Conservation (phyloP, 2,797 vertebrate species). For the Takifugu ocellatus region DNA sequence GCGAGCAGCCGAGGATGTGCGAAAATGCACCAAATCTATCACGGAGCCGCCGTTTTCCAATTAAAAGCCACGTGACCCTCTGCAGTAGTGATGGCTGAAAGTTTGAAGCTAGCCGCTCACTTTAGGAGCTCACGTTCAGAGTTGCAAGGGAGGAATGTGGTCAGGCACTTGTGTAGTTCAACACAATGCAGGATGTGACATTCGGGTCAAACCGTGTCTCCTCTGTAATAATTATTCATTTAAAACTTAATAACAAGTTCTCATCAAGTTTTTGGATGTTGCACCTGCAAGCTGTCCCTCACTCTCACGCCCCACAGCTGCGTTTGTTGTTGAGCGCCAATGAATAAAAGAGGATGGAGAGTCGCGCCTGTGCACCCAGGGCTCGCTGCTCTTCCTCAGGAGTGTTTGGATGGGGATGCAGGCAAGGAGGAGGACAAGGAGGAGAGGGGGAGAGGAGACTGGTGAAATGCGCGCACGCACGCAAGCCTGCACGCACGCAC, state of each 20-base stretch:
- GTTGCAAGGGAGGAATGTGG: constrained; percentile 54
- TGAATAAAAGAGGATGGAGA: constrained; percentile 40
- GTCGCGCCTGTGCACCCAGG: constrained; percentile 32
- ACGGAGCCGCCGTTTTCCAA: constrained; percentile 38
- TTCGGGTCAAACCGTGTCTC: constrained; percentile 1
- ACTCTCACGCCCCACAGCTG: constrained; percentile 44
- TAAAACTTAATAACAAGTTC: constrained; percentile 22
- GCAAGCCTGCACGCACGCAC: constrained; percentile 17
- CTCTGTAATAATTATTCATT: no score
- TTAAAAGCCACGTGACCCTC: constrained; percentile 19
- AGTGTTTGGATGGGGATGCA: constrained; percentile 8
- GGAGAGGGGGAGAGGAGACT: constrained; percentile 56
- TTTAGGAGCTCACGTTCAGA: constrained; percentile 60
- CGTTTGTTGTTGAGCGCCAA: constrained; percentile 61
- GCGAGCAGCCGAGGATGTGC: constrained; percentile 48
- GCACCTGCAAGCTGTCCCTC: constrained; percentile 26
- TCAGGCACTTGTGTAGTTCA: constrained; percentile 58
- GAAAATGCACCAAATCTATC: constrained; percentile 39
- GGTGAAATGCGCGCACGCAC: constrained; percentile 59
- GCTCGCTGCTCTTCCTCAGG: constrained; percentile 57
- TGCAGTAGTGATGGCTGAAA: constrained; percentile 34
- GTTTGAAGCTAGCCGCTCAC: constrained; percentile 48
- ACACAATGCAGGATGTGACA: constrained; percentile 62
- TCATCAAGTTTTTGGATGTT: constrained; percentile 18
- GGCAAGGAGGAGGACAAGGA: constrained; percentile 44